phyloP scores from a whole-genome alignment of 2,888 invertebrate species.

The Cryptophagus acutangulus region DNA sequence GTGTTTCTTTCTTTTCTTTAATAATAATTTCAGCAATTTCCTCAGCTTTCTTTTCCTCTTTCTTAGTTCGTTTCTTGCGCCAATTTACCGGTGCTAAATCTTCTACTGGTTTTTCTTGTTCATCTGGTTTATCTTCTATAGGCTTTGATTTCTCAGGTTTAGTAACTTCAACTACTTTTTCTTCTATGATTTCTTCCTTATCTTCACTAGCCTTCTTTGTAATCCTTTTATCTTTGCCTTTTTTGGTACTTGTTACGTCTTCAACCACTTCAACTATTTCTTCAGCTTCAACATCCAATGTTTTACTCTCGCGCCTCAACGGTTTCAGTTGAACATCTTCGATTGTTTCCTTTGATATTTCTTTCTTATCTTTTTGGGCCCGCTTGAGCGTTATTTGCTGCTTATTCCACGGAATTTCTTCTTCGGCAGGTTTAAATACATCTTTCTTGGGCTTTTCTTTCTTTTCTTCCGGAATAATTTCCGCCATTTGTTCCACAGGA shows the following conservation, averaged over 20 bases:
- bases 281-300: conserved; percentile 43
- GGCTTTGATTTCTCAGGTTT: background rate
- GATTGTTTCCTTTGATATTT: conserved; percentile 45
- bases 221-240: too few relatives aligned
- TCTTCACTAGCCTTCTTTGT: too few relatives aligned
- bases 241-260: background rate
- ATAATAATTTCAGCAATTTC: background rate
- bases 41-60: background rate
- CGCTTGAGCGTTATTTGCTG: conserved; percentile 54
- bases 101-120: conserved; percentile 36
- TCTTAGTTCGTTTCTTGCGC: background rate
- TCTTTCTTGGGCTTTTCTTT: conserved; percentile 21
- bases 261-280: conserved; percentile 36
- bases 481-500: background rate
- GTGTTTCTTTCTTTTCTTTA: background rate
- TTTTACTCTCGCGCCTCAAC: conserved; percentile 18
- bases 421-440: conserved; percentile 42
- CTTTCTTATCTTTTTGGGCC: conserved; percentile 44
- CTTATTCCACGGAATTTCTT: conserved; percentile 56
- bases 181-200: too few relatives aligned
- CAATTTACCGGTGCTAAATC: background rate
- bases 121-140: conserved; percentile 32
- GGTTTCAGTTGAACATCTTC: conserved; percentile 4
- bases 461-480: background rate
- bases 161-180: background rate